Evolutionary conservation across 2,797 vertebrate genomes (phyloP), one percentile per base, ranked within the genome.

Genomic region (Trachops cirrhosus): DNA sequence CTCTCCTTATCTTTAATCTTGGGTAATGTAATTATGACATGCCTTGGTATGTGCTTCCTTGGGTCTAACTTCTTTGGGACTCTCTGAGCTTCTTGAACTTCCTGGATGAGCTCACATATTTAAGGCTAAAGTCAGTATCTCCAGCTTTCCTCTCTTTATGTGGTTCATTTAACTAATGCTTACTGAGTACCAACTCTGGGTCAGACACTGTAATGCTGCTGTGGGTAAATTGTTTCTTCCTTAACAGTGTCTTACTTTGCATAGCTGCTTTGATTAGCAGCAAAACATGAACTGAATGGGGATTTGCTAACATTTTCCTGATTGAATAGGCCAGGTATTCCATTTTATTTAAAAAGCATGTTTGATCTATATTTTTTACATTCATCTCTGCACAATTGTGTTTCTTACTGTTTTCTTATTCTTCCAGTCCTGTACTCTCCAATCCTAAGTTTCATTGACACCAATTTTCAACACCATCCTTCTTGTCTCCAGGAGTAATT

Each of bases 401-500:
- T 88, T 91, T 80, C n/a, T 75, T 82, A 67, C 3, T 90, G 10
- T 39, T 86, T 92, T 93, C 32, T 77, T 91, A 62, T 91, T 74
- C 4, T 75, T 92, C 32, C 8, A 21, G 21, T 74, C 34, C 22
- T 78, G 41, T 88, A 46, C 2, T 12, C 21, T 89, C 57, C 16
- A 91, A 29, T 14, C 0, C 2, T 64, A 70, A 89, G 9, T 67
- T 82, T 92, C 62, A 41, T 46, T 89, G 67, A 92, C 15, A 71
- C 26, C n/a, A 73, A 29, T 67, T 87, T 86, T 74, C 48, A 79
- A 29, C 54, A 71, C 18, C 39, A 50, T 85, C 14, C 44, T 83
- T 77, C 39, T 78, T 83, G 7, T 87, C 67, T 80, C 7, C 11
- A 86, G 84, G 21, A 93, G 9, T 93, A 78, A 26, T 12, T 5